These are phyloP conservation scores for Drosophila melanica DNA, from an alignment of 1,140 invertebrate genomes.

Conservation along the genomic window DNA sequence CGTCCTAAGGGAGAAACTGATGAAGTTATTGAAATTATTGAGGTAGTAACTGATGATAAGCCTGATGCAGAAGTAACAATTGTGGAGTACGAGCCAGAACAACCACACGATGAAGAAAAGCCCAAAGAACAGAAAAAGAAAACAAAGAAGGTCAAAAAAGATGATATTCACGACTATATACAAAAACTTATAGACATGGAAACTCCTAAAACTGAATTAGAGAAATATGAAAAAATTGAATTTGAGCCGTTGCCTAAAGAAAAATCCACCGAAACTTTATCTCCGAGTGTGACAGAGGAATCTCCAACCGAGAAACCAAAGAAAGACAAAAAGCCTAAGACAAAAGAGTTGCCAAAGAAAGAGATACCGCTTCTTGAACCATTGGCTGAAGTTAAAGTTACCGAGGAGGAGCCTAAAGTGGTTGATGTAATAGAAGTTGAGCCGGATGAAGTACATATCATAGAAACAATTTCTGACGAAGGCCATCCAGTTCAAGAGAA, in stretches of 20 bases:
- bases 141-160: slow-evolving; percentile 69
- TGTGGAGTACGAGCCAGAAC: slow-evolving; percentile 67
- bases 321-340: slow-evolving; percentile 58
- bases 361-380: slow-evolving; percentile 35
- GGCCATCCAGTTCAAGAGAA: slow-evolving; percentile 75
- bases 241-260: slow-evolving; percentile 64
- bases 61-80: slow-evolving; percentile 79
- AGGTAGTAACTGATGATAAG: slow-evolving; percentile 83
- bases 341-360: slow-evolving; percentile 25
- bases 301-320: slow-evolving; percentile 46
- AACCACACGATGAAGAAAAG: slow-evolving; percentile 54
- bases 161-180: slow-evolving; percentile 79
- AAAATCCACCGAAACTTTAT: slow-evolving; percentile 59
- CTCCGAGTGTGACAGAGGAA: slow-evolving; percentile 37
- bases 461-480: slow-evolving; percentile 64
- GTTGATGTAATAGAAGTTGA: slow-evolving; percentile 72
- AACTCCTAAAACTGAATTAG: slow-evolving; percentile 77
- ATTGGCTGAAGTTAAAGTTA: slow-evolving; percentile 49
- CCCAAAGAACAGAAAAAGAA: slow-evolving; percentile 68
- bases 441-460: slow-evolving; percentile 63
- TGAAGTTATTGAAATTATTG: slow-evolving; percentile 83
- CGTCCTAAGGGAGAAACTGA: slow-evolving; percentile 77
- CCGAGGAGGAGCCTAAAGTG: slow-evolving; percentile 57
- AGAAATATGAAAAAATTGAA: slow-evolving; percentile 80
- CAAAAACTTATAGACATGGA: slow-evolving; percentile 76